phyloP scores from a whole-genome alignment of 2,888 invertebrate species.

The Cephus pulcher region DNA sequence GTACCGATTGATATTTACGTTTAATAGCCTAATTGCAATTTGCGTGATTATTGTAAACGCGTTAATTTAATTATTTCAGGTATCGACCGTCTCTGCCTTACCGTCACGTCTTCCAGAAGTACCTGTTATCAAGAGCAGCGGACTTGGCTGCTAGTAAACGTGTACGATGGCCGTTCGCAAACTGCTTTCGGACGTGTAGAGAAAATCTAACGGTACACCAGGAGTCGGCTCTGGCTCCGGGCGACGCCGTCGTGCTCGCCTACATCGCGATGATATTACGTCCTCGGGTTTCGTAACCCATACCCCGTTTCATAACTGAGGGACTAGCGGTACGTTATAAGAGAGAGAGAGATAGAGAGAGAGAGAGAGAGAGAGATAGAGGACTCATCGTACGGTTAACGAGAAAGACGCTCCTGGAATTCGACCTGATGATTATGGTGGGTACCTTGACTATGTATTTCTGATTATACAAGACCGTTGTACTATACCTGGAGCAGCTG shows the following conservation, averaged over 20 bases:
- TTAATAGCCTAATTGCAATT: not conserved
- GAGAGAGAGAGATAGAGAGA: too few species aligned
- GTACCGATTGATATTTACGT: not conserved
- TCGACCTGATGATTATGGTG: not conserved
- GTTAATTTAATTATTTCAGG: not conserved
- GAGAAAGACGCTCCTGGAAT: not conserved
- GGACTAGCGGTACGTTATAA: slow-evolving; percentile 42
- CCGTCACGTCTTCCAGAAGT: not conserved
- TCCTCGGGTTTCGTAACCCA: slow-evolving; percentile 57
- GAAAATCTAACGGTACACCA: slow-evolving; percentile 60
- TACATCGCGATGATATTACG: slow-evolving; percentile 51
- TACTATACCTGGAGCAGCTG: not conserved
- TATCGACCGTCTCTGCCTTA: slow-evolving; percentile 2
- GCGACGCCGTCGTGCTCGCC: slow-evolving; percentile 34
- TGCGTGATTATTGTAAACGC: not conserved
- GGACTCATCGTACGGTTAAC: not conserved
- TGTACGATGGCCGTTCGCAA: not conserved
- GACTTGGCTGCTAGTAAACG: slow-evolving; percentile 39
- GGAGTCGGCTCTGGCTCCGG: slow-evolving; percentile 19
- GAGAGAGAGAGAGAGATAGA: too few species aligned
- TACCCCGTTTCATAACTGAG: slow-evolving; percentile 56
- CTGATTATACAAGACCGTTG: not conserved
- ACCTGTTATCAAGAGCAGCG: slow-evolving; percentile 12
- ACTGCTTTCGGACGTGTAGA: slow-evolving; percentile 23
- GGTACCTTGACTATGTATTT: not conserved